Base-by-base conservation (phyloP, 2,888 invertebrate genomes). In the Crepidodera aurea region DNA sequence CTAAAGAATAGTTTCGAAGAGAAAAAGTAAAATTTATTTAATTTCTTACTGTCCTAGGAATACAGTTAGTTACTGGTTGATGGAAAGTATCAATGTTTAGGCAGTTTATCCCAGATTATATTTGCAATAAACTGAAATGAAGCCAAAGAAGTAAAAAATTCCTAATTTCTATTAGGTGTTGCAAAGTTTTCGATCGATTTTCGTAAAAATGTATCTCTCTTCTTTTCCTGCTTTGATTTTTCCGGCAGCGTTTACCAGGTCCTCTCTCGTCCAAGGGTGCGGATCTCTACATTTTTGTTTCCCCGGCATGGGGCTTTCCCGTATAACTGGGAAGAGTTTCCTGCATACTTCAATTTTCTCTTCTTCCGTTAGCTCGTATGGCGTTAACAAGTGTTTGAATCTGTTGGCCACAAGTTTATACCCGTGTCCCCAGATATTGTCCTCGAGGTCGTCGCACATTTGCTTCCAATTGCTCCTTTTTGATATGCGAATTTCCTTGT, bases 161-260 rank as follows among this genome's bases (percentile, higher is more conserved):
- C n/a, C n/a, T n/a, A n/a, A n/a, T n/a, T n/a, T n/a, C n/a, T n/a
- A n/a, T n/a, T n/a, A n/a, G n/a, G n/a, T n/a, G n/a, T n/a, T n/a
- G n/a, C n/a, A n/a, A n/a, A n/a, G n/a, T n/a, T n/a, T n/a, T n/a
- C n/a, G n/a, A n/a, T n/a, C n/a, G n/a, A n/a, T n/a, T n/a, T n/a
- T n/a, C n/a, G n/a, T n/a, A n/a, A n/a, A n/a, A n/a, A n/a, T n/a
- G n/a, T n/a, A n/a, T 5, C 68, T 70, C 5, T 69, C 66, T 0
- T 70, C 70, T 48, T 71, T 71, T 2, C 51, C 39, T 16, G 53
- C 67, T 7, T 60, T 63, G 4, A 71, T 55, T 3, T 46, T 46
- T 2, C 6, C n/a, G 1, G 44, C 48, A 0, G 64, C 71, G 6
- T 15, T 29, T n/a, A 7, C 6, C 6, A 71, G n/a, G 59, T 29